Evolutionary conservation across 2,888 invertebrate genomes (phyloP).

Genomic region (Sabatieria punctata): DNA sequence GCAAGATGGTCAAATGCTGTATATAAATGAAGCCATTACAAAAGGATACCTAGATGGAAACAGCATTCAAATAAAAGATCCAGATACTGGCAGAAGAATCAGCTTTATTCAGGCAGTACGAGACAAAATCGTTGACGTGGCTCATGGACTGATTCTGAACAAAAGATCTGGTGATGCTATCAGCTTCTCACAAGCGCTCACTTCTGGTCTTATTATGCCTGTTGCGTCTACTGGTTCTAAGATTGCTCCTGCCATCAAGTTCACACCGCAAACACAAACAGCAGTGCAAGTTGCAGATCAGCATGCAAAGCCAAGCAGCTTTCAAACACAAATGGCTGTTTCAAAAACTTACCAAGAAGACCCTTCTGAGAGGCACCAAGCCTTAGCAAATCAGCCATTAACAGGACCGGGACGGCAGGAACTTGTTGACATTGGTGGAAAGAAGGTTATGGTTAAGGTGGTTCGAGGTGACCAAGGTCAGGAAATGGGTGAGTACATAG

Average conservation of each 20-base stretch:
- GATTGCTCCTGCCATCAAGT: too few species aligned
- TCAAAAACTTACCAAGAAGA: too few species aligned
- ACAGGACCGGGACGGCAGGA: slow-evolving; percentile 1
- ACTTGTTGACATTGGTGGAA: slow-evolving; percentile 7
- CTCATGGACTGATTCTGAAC: slow-evolving; percentile 32
- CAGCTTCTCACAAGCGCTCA: slow-evolving; percentile 18
- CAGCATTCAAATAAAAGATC: slow-evolving; percentile 17
- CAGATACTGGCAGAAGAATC: slow-evolving; percentile 20
- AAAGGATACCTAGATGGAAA: slow-evolving; percentile 57
- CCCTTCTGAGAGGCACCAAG: too few species aligned
- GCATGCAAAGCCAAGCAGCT: too few species aligned
- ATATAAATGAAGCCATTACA: slow-evolving; percentile 62
- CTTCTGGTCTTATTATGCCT: slow-evolving; percentile 14
- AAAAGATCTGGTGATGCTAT: slow-evolving; percentile 28
- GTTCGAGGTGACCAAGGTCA: slow-evolving; percentile 4
- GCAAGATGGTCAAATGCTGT: slow-evolving; percentile 55
- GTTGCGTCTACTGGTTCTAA: too few species aligned
- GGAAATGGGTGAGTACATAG: slow-evolving; percentile 10
- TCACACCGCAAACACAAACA: too few species aligned
- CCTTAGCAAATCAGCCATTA: not conserved
- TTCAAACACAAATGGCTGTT: too few species aligned
- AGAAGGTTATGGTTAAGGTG: slow-evolving; percentile 9
- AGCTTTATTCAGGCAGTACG: slow-evolving; percentile 26
- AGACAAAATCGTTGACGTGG: slow-evolving; percentile 17
- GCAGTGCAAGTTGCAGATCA: too few species aligned